Conservation (phyloP, 2,797 vertebrate species). For the Notamacropus eugenii region DNA sequence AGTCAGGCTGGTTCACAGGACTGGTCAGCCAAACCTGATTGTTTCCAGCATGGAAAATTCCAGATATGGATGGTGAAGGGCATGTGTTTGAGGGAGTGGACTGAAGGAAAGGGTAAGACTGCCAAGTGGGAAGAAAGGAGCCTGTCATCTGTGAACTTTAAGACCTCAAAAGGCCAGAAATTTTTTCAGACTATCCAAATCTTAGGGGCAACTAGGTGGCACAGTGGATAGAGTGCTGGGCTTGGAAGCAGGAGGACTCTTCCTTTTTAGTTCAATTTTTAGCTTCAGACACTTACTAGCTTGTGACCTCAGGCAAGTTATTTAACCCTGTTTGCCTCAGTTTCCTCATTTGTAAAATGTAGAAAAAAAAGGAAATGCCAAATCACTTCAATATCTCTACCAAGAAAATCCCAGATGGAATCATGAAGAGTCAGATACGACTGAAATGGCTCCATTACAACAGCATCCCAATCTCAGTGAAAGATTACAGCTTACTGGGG, state of each 20-base stretch:
- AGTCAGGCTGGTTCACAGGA: background rate
- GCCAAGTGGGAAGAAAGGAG: background rate
- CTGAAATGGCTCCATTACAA: background rate
- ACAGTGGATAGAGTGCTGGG: background rate
- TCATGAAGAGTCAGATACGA: background rate
- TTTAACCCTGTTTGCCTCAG: background rate
- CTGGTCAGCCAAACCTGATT: background rate
- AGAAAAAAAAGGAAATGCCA: background rate
- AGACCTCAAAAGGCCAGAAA: background rate
- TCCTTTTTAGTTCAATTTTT: background rate
- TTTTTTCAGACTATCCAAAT: background rate
- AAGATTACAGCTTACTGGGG: constrained; percentile 47
- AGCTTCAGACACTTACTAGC: background rate
- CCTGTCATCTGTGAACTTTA: background rate
- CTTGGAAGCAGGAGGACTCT: background rate
- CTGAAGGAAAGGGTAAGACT: background rate
- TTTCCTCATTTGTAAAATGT: background rate
- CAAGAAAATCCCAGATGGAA: background rate
- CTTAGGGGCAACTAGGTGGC: background rate
- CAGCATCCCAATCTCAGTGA: background rate
- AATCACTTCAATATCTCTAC: background rate
- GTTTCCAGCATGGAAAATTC: background rate
- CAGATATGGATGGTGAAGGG: background rate
- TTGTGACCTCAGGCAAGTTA: background rate
- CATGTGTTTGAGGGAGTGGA: background rate